Conservation (phyloP, 2,797 vertebrate species). For the Falco naumanni region DNA sequence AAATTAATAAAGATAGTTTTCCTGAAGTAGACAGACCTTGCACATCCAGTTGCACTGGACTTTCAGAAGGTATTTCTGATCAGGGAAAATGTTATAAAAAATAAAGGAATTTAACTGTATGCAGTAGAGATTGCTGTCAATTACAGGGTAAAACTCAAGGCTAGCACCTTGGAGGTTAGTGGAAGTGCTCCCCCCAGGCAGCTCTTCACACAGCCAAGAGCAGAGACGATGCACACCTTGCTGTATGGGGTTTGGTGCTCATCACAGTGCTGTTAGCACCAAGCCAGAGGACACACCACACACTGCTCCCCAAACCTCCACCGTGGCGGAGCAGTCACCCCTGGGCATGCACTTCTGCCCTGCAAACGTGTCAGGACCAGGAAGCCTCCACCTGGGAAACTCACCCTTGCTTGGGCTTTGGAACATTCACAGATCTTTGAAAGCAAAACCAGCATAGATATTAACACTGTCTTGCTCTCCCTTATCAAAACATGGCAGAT, state of each 20-base stretch:
- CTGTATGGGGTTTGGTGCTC: not conserved
- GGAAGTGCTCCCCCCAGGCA: not conserved
- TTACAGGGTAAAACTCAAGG: not conserved
- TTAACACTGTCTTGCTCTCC: not conserved
- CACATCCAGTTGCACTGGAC: not conserved
- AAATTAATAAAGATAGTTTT: not conserved
- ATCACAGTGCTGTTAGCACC: not conserved
- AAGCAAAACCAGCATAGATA: not conserved
- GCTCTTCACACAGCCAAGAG: not conserved
- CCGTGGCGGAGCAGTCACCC: fast-evolving
- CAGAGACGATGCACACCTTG: fast-evolving
- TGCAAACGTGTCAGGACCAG: not conserved
- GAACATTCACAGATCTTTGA: not conserved
- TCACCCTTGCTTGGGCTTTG: not conserved
- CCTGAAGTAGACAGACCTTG: constrained; percentile 20
- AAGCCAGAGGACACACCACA: fast-evolving
- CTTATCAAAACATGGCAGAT: not conserved
- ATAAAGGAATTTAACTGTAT: not conserved
- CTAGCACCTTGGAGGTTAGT: not conserved
- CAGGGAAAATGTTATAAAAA: not conserved
- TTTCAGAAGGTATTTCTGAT: not conserved
- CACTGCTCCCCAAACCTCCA: not conserved
- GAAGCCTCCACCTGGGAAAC: not conserved
- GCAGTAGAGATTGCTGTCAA: not conserved
- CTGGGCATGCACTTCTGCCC: not conserved